These are phyloP conservation scores for Ctenoplectra terminalis DNA, from an alignment of 1,140 invertebrate genomes.

Conservation along the genomic window DNA sequence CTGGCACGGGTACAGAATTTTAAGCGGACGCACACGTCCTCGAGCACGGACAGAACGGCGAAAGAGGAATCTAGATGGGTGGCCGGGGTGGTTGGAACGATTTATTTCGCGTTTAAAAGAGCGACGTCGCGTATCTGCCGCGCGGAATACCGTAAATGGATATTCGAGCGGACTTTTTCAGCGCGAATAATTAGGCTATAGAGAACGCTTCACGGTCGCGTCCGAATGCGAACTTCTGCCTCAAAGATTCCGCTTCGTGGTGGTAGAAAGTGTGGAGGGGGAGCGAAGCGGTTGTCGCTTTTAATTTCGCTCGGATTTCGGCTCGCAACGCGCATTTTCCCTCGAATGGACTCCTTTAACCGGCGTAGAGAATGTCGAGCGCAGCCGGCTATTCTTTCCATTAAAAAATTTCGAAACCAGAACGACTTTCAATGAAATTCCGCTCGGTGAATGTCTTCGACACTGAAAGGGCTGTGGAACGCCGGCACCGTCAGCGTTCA, in stretches of 20 bases:
- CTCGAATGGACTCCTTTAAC: slow-evolving; percentile 16
- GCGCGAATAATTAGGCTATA: slow-evolving; percentile 47
- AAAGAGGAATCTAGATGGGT: no score
- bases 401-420: slow-evolving; percentile 50
- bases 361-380: slow-evolving; percentile 23
- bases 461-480: slow-evolving; percentile 3
- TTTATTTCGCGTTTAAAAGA: slow-evolving; percentile 45
- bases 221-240: slow-evolving; percentile 28
- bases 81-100: neutral
- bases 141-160: slow-evolving; percentile 41
- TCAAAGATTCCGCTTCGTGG: slow-evolving; percentile 23
- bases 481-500: neutral
- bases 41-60: no score
- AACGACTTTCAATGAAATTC: slow-evolving; percentile 39
- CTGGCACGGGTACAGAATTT: neutral
- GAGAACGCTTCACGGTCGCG: slow-evolving; percentile 4
- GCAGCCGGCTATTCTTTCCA: slow-evolving; percentile 27
- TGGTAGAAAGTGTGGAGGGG: neutral
- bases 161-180: slow-evolving; percentile 39
- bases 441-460: slow-evolving; percentile 10
- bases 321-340: slow-evolving; percentile 13
- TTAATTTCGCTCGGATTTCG: slow-evolving; percentile 36
- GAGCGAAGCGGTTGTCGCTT: slow-evolving; percentile 7
- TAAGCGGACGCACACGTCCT: neutral
- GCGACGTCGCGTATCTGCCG: slow-evolving; percentile 33